These are phyloP conservation scores for Chionomys nivalis DNA, from an alignment of 2,113 vertebrate genomes.

Conservation along the genomic window DNA sequence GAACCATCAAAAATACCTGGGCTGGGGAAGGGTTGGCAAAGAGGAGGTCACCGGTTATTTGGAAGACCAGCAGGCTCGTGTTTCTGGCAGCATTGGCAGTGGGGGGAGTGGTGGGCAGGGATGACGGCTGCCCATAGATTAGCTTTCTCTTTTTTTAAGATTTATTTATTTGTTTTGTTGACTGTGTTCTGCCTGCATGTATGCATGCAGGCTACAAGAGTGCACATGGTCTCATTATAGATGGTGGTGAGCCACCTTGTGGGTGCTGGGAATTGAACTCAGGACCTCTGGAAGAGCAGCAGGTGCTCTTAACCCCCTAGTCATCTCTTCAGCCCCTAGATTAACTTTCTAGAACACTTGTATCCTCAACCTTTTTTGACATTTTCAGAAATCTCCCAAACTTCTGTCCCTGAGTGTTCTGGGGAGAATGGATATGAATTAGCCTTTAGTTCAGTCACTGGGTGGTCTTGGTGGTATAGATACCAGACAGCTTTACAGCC, in stretches of 20 bases:
- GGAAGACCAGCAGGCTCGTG: neutral
- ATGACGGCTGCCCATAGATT: accelerated
- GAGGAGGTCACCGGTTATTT: neutral
- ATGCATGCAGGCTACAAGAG: no score
- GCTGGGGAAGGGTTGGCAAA: neutral
- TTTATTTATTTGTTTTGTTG: no score
- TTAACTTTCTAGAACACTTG: neutral
- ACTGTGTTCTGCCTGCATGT: no score
- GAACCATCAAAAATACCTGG: neutral
- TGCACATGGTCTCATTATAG: no score
- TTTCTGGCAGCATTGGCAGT: neutral
- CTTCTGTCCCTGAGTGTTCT: neutral
- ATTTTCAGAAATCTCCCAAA: neutral
- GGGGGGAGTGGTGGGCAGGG: neutral
- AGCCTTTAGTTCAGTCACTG: neutral
- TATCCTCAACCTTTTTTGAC: neutral
- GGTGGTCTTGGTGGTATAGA: neutral
- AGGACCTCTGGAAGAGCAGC: no score
- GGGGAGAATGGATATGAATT: neutral
- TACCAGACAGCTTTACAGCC: neutral
- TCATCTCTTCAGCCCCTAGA: no score
- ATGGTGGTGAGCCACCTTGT: no score
- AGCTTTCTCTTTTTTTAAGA: neutral
- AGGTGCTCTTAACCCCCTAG: no score
- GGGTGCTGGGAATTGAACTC: no score